Evolutionary conservation across 2,888 invertebrate genomes (phyloP).

Genomic region (Platynereis dumerilii): DNA sequence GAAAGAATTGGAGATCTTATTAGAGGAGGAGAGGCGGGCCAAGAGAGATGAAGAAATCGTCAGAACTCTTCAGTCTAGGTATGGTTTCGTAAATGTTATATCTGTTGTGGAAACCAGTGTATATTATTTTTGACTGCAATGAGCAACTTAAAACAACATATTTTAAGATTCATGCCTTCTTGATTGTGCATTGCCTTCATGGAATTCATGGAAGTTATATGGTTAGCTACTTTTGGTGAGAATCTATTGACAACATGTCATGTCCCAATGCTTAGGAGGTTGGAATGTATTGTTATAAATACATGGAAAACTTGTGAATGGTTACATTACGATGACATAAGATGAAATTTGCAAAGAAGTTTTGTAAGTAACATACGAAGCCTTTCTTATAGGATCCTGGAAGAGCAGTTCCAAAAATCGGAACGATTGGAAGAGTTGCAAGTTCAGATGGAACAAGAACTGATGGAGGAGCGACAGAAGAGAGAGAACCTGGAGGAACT

Average conservation of each 20-base stretch:
- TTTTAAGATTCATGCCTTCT: no score
- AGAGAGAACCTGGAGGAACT: conserved; percentile 17
- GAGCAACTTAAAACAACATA: neutral
- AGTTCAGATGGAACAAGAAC: conserved; percentile 7
- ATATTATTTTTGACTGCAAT: neutral
- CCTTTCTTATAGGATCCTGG: conserved; percentile 21
- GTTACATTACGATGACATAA: no score
- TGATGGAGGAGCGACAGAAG: conserved; percentile 10
- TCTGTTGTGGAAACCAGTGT: neutral
- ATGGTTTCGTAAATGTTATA: neutral
- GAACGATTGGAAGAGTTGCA: conserved; percentile 16
- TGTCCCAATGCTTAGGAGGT: no score
- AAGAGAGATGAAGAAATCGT: conserved; percentile 84
- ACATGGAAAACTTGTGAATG: no score
- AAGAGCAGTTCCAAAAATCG: conserved; percentile 21
- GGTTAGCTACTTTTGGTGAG: no score
- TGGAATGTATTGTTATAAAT: no score
- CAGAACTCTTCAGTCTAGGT: conserved; percentile 63
- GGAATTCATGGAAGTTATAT: no score
- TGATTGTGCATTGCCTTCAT: no score
- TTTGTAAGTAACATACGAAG: no score
- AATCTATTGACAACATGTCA: no score
- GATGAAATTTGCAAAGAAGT: no score
- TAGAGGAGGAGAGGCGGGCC: conserved; percentile 84
- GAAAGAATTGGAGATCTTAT: conserved; percentile 73